Conservation (phyloP, 2,797 vertebrate genomes). For the Scolopax rusticola region DNA sequence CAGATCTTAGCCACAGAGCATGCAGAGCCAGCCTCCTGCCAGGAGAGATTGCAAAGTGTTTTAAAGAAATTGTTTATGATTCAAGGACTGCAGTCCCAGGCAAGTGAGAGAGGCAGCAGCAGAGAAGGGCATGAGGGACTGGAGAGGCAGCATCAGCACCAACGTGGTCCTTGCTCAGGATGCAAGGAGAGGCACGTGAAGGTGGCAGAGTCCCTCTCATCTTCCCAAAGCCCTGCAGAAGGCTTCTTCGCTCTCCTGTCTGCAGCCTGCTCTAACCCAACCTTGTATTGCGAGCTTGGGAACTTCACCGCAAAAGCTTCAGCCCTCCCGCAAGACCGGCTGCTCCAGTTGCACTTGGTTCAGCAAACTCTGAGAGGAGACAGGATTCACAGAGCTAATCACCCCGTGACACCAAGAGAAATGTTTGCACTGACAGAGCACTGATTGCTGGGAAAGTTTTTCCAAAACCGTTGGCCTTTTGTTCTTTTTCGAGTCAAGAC, state of each 20-base stretch:
- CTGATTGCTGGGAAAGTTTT: constrained; percentile 13
- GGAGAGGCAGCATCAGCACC: background rate
- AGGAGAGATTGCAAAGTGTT: background rate
- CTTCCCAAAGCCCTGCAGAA: background rate
- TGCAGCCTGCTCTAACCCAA: background rate
- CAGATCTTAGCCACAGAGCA: background rate
- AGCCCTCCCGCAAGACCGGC: background rate
- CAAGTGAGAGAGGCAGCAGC: background rate
- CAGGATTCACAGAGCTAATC: background rate
- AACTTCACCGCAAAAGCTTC: background rate
- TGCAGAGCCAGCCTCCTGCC: background rate
- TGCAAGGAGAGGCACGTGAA: rapidly evolving
- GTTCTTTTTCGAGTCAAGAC: constrained; percentile 16
- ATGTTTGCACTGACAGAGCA: constrained; percentile 8
- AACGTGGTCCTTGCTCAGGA: background rate
- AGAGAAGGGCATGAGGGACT: background rate
- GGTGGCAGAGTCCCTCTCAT: background rate
- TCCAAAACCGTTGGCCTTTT: constrained; percentile 6
- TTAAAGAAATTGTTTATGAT: background rate
- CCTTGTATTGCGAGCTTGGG: rapidly evolving
- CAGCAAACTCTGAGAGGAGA: background rate
- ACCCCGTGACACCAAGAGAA: background rate
- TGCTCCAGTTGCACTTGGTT: background rate
- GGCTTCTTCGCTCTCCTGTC: background rate
- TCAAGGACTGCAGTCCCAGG: background rate